These are phyloP conservation scores for Stenurella melanura DNA, from an alignment of 2,888 invertebrate genomes.

Conservation along the genomic window DNA sequence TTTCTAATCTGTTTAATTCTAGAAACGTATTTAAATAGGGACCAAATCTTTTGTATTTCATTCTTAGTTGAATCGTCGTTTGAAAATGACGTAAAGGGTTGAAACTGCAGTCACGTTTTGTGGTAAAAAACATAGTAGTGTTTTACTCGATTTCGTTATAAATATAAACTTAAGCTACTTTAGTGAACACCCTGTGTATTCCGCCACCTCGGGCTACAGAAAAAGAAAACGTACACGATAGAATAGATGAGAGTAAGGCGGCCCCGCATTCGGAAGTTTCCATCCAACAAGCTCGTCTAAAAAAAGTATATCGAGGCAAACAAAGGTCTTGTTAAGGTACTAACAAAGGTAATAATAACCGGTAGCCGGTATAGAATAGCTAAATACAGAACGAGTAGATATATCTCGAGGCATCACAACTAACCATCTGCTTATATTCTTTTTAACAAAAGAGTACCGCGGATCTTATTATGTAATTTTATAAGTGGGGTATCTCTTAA, in stretches of 20 bases:
- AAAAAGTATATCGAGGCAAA: conserved; percentile 42
- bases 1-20: no score
- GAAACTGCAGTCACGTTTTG: no score
- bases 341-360: conserved; percentile 64
- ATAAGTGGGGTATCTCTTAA: conserved; percentile 58
- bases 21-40: no score
- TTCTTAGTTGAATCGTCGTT: no score
- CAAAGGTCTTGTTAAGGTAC: conserved; percentile 49
- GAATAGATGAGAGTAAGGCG: background rate
- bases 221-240: background rate
- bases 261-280: background rate
- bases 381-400: conserved; percentile 54
- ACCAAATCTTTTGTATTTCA: no score
- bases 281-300: background rate
- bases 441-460: conserved; percentile 57
- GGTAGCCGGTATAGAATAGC: conserved; percentile 50
- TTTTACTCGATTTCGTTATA: no score
- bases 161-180: no score
- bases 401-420: conserved; percentile 59
- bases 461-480: conserved; percentile 59
- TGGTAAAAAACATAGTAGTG: no score
- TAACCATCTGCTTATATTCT: conserved; percentile 59
- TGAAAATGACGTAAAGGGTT: no score
- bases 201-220: background rate
- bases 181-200: background rate